Conservation (phyloP, 2,797 vertebrate genomes). For the Borostomias antarcticus region DNA sequence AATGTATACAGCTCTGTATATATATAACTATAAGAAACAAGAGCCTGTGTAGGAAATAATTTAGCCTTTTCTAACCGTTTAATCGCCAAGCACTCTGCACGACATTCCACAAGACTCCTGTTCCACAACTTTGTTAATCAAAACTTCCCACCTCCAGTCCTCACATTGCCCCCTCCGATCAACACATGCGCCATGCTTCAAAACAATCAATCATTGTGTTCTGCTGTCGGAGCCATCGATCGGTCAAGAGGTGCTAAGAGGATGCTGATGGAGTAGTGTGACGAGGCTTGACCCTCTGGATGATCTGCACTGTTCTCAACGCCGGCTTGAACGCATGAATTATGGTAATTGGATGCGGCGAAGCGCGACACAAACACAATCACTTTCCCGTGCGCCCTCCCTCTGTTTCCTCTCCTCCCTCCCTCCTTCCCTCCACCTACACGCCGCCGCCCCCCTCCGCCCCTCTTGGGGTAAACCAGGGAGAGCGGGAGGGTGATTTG, state of each 20-base stretch:
- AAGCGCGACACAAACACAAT: conserved; percentile 55
- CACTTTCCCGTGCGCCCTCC: conserved; percentile 31
- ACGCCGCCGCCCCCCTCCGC: background rate
- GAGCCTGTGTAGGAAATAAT: no score
- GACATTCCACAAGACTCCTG: conserved; percentile 6
- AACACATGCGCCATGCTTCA: conserved; percentile 42
- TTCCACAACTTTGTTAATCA: conserved; percentile 39
- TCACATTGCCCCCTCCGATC: conserved; percentile 50
- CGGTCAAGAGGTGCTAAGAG: conserved; percentile 44
- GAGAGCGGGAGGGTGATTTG: conserved; percentile 52
- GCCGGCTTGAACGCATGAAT: conserved; percentile 65
- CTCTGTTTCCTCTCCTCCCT: conserved; percentile 16
- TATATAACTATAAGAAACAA: no score
- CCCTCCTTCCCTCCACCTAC: background rate
- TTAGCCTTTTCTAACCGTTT: no score
- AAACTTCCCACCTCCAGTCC: conserved; percentile 26
- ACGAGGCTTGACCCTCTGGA: conserved; percentile 54
- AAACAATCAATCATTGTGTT: conserved; percentile 60
- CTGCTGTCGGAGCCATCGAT: conserved; percentile 65
- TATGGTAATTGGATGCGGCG: conserved; percentile 67
- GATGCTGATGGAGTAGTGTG: conserved; percentile 62
- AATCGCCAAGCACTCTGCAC: background rate
- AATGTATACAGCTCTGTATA: background rate
- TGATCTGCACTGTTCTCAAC: conserved; percentile 62
- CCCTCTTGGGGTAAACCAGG: conserved; percentile 4